Base-by-base conservation (phyloP, 2,888 invertebrate species). In the Mythimna impura region DNA sequence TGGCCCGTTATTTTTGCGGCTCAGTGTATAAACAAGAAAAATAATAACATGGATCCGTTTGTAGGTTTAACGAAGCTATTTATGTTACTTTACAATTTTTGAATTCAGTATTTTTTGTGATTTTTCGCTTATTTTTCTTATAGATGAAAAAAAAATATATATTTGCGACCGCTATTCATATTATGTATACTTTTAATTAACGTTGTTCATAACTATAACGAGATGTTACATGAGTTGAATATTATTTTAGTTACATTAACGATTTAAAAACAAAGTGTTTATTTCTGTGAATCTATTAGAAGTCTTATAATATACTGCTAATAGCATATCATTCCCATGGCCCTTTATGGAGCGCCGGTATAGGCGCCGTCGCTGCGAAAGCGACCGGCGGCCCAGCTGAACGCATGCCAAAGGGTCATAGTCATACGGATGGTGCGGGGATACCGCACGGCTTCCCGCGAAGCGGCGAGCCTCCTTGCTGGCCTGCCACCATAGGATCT, bases 171-270 rank as follows among this genome's bases (percentile, higher is more conserved):
- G 17, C 17, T 47, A 1, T 1, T 20, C 47, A 43, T 47, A 47
- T 20, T 20, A 47, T 30, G 17, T n/a, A 25, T 66, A 9, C 25
- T 61, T 72, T 66, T 34, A 78, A 70, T 63, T 62, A 12, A 78
- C 12, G 55, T 66, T 69, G 50, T 66, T 55, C 54, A 62, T 73
- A 69, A 60, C 10, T 14, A 62, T 73, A 62, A 68, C 54, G 34
- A 63, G 60, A 10, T 20, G 50, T 61, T 36, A 40, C 57, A 5
- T 66, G 36, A 72, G 14, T 65, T 55, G 55, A 50, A 47, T 34
- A 57, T 65, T 58, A 60, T 10, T 66, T 50, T 30, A 7, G 14
- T 5, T 50, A 30, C 14, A n/a, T 12, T 25, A 30, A 22, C 10
- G 54, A n/a, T 55, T 65, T 22, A 47, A 14, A 30, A 66, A 62